phyloP scores from a whole-genome alignment of 2,113 vertebrate species.

The Daboia siamensis region DNA sequence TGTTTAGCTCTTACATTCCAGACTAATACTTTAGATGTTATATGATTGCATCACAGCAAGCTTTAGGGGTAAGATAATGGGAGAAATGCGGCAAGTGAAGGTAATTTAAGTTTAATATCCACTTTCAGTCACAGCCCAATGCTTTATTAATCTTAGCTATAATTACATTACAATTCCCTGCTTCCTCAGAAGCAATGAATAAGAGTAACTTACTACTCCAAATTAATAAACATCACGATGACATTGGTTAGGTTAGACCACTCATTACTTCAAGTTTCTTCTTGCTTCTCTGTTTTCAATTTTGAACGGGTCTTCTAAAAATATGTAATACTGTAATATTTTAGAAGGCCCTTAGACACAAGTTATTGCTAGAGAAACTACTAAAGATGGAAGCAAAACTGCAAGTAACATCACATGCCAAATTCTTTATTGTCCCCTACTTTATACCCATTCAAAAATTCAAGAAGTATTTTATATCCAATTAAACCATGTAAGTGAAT shows the following conservation, averaged over 20 bases:
- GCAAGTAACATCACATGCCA: background rate
- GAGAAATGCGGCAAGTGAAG: slow-evolving; percentile 47
- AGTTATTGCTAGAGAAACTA: background rate
- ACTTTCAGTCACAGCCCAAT: background rate
- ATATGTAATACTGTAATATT: background rate
- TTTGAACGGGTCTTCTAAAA: background rate
- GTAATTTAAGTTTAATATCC: slow-evolving; percentile 16
- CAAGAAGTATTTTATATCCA: background rate
- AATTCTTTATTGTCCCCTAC: background rate
- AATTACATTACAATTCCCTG: background rate
- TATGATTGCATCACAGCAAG: slow-evolving; percentile 54
- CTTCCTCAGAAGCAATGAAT: background rate
- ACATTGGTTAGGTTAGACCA: background rate
- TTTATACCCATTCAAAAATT: background rate
- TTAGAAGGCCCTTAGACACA: background rate
- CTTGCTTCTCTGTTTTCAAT: background rate
- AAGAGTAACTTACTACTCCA: background rate
- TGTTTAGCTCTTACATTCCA: slow-evolving; percentile 23
- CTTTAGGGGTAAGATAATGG: slow-evolving; percentile 49
- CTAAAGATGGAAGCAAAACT: background rate
- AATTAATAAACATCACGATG: background rate
- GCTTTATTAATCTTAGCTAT: background rate
- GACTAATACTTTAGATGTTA: slow-evolving; percentile 37
- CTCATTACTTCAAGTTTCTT: background rate
- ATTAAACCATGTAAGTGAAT: background rate